phyloP scores from a whole-genome alignment of 2,113 vertebrate genomes.

The Gobius niger region DNA sequence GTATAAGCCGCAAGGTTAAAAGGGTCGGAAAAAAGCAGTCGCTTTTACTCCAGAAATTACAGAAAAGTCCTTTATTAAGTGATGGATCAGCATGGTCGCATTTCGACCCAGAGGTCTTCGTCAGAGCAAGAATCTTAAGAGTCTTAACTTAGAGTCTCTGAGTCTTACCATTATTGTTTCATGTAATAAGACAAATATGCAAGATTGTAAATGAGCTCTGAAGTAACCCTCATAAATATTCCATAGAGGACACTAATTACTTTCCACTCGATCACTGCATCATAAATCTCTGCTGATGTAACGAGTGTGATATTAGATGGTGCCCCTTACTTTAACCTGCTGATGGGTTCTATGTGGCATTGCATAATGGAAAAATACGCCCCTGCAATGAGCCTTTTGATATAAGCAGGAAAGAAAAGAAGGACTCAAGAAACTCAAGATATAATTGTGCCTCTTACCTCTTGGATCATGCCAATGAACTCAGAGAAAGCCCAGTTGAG shows the following conservation, averaged over 20 bases:
- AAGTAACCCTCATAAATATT: not conserved
- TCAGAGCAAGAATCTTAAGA: no score
- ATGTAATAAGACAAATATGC: not conserved
- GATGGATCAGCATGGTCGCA: no score
- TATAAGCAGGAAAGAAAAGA: not conserved
- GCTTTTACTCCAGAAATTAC: no score
- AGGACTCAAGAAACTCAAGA: not conserved
- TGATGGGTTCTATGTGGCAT: not conserved
- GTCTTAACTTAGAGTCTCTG: no score
- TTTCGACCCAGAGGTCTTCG: no score
- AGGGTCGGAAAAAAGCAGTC: no score
- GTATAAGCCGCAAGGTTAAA: no score
- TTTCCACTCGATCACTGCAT: not conserved
- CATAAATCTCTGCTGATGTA: not conserved
- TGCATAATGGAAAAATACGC: not conserved
- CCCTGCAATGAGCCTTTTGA: not conserved
- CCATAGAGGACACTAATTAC: not conserved
- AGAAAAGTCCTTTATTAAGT: no score
- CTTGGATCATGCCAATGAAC: constrained; percentile 99
- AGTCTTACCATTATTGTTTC: no score
- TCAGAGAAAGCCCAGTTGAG: constrained; percentile 99
- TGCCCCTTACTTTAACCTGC: not conserved
- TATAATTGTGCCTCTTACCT: constrained; percentile 77
- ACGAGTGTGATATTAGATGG: not conserved
- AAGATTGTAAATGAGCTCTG: not conserved